Evolutionary conservation across 2,113 vertebrate species (phyloP), one percentile per base, ranked within the genome.

Genomic region (Antigone vipio): DNA sequence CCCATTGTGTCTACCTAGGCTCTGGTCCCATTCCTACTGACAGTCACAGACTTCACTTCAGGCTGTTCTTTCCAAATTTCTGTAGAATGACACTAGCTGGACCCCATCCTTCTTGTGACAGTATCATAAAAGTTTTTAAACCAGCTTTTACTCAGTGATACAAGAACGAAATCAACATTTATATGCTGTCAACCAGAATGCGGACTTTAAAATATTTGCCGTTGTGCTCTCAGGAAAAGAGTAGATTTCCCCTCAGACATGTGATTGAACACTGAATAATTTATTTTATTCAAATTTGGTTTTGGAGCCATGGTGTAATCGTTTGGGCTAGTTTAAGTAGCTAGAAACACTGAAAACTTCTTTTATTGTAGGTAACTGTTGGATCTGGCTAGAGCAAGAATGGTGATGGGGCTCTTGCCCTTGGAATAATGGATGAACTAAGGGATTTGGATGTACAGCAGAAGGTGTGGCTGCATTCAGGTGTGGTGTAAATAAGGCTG

Each of bases 381-480:
- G 97, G 38, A 93, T 93, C 60, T 98, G 96, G 67, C 95, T 94
- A 40, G 97, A 97, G 91, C 96, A 98, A 77, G 98, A 97, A 88
- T 98, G 98, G 35, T 95, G 97, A 76, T 96, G 98, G 74, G 98
- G 91, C 47, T 98, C 98, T 94, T 98, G 99, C 49, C 98, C 97
- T 93, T 98, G 98, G 80, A 98, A 98, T 58, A 98, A 69, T 4
- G 98, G 98, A 40, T 98, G 98, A 45, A 98, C 95, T 19, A 99
- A 93, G 71, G 98, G 98, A 83, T 98, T 98, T 82, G 98, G 91
- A 58, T 98, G 98, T 59, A 98, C 76, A 66, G 97, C 92, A 21
- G 98, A 96, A 40, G 97, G 74, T 38, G 98, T 76, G 69, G 97
- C 96, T 85, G 98, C 92, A 69, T 85, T 98, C 74, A 98, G 95